Percentiles rank a stretch among this genome's conserved stretches.
phyloP scores from a whole-genome alignment of 2,113 vertebrate species.

The Aramus guarauna region DNA sequence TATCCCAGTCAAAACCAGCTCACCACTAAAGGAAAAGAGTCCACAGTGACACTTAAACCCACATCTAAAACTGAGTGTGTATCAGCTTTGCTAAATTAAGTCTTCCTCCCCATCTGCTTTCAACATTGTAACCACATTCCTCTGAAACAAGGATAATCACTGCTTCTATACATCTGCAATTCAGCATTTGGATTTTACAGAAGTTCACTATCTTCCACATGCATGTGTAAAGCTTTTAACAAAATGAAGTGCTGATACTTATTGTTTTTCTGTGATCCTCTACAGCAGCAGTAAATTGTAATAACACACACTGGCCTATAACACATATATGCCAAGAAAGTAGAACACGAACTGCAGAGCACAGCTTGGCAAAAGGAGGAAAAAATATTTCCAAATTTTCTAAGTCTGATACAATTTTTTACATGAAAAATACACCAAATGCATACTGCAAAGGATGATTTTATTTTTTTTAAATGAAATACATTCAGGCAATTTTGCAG shows the following conservation, averaged over 20 bases:
- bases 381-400: not conserved
- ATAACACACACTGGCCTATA: fast-evolving
- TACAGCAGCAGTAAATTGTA: not conserved
- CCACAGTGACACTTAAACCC: not conserved
- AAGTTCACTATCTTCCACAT: not conserved
- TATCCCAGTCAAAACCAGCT: not conserved
- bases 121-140: not conserved
- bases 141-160: not conserved
- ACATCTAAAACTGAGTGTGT: not conserved
- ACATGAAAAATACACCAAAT: not conserved
- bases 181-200: not conserved
- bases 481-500: not conserved
- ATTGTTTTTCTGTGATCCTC: not conserved
- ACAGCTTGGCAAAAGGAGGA: not conserved
- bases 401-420: not conserved
- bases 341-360: not conserved
- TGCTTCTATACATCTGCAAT: not conserved
- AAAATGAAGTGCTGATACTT: not conserved
- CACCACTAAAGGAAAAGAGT: not conserved
- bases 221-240: not conserved
- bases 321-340: not conserved
- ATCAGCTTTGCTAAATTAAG: not conserved
- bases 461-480: not conserved
- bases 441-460: fast-evolving
- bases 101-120: not conserved